phyloP scores from a whole-genome alignment of 2,113 vertebrate genomes.

The Nymphicus hollandicus region DNA sequence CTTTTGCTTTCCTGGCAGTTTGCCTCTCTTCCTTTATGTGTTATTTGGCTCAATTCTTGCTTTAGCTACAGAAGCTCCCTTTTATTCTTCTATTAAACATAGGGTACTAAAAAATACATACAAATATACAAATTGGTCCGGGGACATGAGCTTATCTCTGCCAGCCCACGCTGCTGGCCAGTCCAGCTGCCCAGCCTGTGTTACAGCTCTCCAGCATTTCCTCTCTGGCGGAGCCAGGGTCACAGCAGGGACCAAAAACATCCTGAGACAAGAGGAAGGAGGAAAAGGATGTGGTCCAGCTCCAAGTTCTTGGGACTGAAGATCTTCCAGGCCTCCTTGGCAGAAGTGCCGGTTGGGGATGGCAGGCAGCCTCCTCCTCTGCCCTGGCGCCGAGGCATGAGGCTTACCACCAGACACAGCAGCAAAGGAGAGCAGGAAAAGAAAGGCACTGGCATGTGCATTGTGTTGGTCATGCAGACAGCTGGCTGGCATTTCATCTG shows the following conservation, averaged over 20 bases:
- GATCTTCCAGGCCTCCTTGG: not conserved
- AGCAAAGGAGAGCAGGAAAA: not conserved
- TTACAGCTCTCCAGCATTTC: not conserved
- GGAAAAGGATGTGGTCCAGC: conserved; percentile 8
- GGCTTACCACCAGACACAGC: rapidly evolving
- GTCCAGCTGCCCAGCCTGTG: not conserved
- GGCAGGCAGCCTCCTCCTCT: not conserved
- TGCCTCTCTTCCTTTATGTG: not conserved
- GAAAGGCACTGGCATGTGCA: not conserved
- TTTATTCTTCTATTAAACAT: not conserved
- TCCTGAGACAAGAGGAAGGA: not conserved
- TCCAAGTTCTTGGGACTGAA: not conserved
- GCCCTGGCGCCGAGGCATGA: rapidly evolving
- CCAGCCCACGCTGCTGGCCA: not conserved
- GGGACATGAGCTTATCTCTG: rapidly evolving
- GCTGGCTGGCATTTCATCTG: not conserved
- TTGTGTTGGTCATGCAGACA: rapidly evolving
- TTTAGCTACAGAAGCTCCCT: not conserved
- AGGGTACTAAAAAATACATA: not conserved
- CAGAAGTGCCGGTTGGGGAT: not conserved
- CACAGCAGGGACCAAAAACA: not conserved
- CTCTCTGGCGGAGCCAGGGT: not conserved
- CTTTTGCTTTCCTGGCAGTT: not conserved
- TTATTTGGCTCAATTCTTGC: not conserved
- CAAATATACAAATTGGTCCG: not conserved